Conservation (phyloP, 2,888 invertebrate genomes). For the Diabrotica balteata region DNA sequence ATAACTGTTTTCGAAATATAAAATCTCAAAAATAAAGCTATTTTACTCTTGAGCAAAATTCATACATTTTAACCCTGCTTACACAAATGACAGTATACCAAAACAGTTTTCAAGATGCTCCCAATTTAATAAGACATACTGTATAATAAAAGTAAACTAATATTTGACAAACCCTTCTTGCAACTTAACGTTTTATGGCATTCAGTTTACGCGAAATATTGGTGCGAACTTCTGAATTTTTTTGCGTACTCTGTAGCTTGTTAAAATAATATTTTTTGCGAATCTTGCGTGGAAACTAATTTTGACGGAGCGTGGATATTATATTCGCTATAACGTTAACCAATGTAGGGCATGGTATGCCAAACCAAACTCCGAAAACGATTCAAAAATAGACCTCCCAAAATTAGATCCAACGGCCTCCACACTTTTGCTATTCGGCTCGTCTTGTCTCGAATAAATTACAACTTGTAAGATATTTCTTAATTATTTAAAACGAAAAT, state of each 20-base stretch:
- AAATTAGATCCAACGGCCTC: conserved; percentile 37
- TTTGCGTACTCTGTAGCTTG: not conserved
- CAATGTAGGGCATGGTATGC: conserved; percentile 54
- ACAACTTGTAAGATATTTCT: not conserved
- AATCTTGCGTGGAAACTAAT: conserved; percentile 28
- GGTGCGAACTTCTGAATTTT: not conserved
- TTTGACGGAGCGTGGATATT: conserved; percentile 34
- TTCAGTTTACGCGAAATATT: no score
- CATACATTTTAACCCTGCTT: no score
- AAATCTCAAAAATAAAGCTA: no score
- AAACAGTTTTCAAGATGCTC: no score
- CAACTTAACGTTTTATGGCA: no score
- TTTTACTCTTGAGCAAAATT: no score
- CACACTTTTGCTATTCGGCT: conserved; percentile 27
- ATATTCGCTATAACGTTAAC: conserved; percentile 40
- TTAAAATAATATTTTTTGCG: conserved; percentile 22
- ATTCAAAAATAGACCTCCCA: conserved; percentile 49
- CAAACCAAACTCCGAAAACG: conserved; percentile 43
- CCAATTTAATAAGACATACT: no score
- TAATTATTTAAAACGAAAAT: not conserved
- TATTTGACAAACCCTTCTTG: no score
- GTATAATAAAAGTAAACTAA: no score
- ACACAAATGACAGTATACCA: no score
- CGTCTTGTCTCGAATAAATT: conserved; percentile 13
- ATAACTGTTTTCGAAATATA: no score